Base-by-base conservation (phyloP, 2,888 invertebrate genomes). In the Disparrhopalites patrizii region DNA sequence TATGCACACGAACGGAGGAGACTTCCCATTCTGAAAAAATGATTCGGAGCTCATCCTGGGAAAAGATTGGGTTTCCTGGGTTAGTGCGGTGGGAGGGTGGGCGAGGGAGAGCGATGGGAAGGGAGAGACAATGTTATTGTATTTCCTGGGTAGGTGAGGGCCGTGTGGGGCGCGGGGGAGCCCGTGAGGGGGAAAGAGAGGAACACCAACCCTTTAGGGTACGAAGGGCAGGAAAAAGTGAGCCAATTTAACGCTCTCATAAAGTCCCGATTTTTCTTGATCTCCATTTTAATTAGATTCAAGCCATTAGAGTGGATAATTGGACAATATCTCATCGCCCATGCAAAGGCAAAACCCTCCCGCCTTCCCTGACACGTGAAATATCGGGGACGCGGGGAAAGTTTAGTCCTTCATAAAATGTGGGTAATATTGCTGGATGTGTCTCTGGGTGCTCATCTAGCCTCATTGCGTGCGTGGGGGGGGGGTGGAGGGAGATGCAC, bases 221-320 rank as follows among this genome's bases (percentile, higher is more conserved):
- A n/a, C n/a, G n/a, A n/a, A n/a, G n/a, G n/a, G n/a, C n/a, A 33
- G 52, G 36, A 28, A 33, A 27, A 27, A 63, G 31, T 51, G 43
- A 65, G 62, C 54, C 55, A 61, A 68, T 68, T 68, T 68, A 66
- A 68, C 63, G 60, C 57, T 63, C 68, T 66, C 66, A 68, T 68
- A 68, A 68, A 69, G 67, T 60, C 56, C 63, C 58, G 64, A 70
- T 68, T 70, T 70, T 70, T 70, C 66, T 66, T 62, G 65, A 68
- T 70, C 68, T 70, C 66, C 70, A 70, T 70, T 70, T 70, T 70
- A 70, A 70, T 70, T 70, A 70, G 68, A 70, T 70, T 66, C 70
- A 66, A 65, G 56, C 70, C 70, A 70, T 70, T 70, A 70, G 65
- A 66, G 63, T 63, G 66, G 66, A 68, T 70, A 70, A 70, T 70